Conservation (phyloP, 2,888 invertebrate genomes). For the Lepidocyrtoides sp. region DNA sequence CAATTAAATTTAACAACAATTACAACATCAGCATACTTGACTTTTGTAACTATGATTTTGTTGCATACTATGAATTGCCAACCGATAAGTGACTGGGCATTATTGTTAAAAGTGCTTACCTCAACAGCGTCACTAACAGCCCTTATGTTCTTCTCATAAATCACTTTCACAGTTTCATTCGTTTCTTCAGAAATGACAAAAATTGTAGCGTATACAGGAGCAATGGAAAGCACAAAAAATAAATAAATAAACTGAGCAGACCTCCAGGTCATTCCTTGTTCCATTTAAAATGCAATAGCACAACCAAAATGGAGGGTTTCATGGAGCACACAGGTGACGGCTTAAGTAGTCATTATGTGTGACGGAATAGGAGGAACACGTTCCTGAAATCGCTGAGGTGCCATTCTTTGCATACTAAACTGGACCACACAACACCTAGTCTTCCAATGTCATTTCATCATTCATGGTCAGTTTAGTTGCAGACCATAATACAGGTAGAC, state of each 20-base stretch:
- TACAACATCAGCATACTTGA: no score
- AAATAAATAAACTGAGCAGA: constrained; percentile 63
- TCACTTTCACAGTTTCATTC: constrained; percentile 80
- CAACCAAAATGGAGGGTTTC: not conserved
- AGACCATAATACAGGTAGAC: constrained; percentile 21
- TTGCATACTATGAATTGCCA: not conserved
- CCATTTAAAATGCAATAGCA: constrained; percentile 19
- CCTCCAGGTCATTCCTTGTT: constrained; percentile 46
- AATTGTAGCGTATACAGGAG: constrained; percentile 70
- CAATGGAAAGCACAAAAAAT: constrained; percentile 9
- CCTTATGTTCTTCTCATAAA: constrained; percentile 80
- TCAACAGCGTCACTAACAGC: constrained; percentile 81
- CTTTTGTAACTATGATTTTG: not conserved
- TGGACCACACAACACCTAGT: constrained; percentile 21
- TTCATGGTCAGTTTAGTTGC: not conserved
- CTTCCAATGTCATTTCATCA: not conserved
- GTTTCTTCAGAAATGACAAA: constrained; percentile 79
- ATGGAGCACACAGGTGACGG: constrained; percentile 5
- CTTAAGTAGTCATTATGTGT: not conserved
- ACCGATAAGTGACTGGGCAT: no score
- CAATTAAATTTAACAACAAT: no score
- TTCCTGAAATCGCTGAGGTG: not conserved
- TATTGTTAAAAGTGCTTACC: constrained; percentile 76
- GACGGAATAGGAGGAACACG: not conserved
- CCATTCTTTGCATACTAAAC: constrained; percentile 16